phyloP scores from a whole-genome alignment of 2,797 vertebrate genomes.

The Notamacropus eugenii region DNA sequence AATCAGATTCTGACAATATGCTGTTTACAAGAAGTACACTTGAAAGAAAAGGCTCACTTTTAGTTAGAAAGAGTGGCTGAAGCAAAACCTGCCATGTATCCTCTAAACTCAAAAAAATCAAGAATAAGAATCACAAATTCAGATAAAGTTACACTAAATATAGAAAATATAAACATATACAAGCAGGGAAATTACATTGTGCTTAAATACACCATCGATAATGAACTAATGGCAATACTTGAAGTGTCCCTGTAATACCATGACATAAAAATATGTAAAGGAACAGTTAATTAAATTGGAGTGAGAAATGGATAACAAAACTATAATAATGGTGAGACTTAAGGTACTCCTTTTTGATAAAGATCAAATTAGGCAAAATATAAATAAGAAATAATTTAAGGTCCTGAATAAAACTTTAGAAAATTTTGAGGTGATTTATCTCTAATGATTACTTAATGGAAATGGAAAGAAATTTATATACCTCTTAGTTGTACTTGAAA shows the following conservation, averaged over 20 bases:
- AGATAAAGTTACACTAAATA: not conserved
- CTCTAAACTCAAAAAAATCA: not conserved
- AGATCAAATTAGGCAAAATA: not conserved
- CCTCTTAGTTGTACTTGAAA: not conserved
- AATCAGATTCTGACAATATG: not conserved
- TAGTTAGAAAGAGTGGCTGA: not conserved
- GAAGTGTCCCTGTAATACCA: not conserved
- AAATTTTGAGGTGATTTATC: not conserved
- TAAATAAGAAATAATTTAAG: not conserved
- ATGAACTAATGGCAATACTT: not conserved
- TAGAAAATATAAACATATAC: not conserved
- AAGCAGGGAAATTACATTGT: no score
- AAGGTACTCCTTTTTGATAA: not conserved
- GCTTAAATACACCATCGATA: no score
- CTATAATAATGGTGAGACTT: not conserved
- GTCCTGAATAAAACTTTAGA: not conserved
- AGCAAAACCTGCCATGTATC: not conserved
- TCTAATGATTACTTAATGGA: not conserved
- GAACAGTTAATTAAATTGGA: not conserved
- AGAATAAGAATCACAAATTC: not conserved
- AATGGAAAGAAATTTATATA: not conserved
- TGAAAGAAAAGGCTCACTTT: not conserved
- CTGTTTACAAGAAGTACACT: not conserved
- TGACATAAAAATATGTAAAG: not conserved
- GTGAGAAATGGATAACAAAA: not conserved